Conservation (phyloP, 2,888 invertebrate genomes). For the Nipponacmea schrenckii region DNA sequence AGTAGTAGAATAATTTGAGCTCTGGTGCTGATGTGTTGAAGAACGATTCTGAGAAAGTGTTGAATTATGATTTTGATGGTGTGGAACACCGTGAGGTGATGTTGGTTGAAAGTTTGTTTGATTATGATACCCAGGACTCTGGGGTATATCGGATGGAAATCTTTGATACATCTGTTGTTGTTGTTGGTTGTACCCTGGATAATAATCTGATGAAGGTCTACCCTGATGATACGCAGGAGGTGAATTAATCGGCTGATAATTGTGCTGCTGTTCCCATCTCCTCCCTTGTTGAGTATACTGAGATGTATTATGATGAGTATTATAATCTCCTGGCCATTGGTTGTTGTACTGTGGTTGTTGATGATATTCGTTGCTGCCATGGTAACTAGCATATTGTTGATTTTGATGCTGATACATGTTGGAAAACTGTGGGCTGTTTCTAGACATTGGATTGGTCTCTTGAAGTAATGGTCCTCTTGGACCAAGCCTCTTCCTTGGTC, state of each 20-base stretch:
- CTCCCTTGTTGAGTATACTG: not conserved
- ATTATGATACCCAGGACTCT: no score
- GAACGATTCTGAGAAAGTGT: no score
- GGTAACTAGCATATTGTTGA: slow-evolving; percentile 12
- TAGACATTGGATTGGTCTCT: not conserved
- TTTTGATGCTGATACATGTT: slow-evolving; percentile 5
- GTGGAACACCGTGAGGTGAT: not conserved
- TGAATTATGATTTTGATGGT: not conserved
- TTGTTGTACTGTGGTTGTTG: slow-evolving; percentile 15
- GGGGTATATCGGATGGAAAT: not conserved
- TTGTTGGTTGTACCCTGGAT: slow-evolving; percentile 12
- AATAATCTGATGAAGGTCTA: not conserved
- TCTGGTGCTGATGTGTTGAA: not conserved
- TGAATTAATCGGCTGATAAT: slow-evolving; percentile 1
- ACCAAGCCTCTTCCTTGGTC: slow-evolving; percentile 36
- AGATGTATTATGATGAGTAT: not conserved
- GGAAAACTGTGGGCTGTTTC: not conserved
- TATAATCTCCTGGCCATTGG: slow-evolving; percentile 8
- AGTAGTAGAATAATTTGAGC: not conserved
- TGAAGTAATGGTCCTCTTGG: slow-evolving; percentile 33
- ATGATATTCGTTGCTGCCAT: slow-evolving; percentile 7
- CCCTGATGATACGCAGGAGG: slow-evolving; percentile 6
- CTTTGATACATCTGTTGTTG: slow-evolving; percentile 20
- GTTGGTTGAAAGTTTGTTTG: not conserved
- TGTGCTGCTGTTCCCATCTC: slow-evolving; percentile 10